phyloP scores from a whole-genome alignment of 2,888 invertebrate species.

The Habroteleia sp. region DNA sequence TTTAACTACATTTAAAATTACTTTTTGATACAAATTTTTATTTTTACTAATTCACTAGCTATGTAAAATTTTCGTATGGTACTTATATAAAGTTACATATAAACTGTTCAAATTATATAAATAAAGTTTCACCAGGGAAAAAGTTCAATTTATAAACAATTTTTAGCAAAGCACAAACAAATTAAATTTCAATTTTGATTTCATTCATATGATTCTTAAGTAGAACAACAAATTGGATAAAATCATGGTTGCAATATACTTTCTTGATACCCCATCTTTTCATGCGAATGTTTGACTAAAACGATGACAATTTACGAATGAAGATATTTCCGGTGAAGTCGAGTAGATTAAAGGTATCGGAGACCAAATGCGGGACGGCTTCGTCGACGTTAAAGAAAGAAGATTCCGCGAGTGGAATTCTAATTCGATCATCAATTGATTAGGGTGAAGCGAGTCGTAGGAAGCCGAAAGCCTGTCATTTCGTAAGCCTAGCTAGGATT shows the following conservation, averaged over 20 bases:
- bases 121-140: neutral
- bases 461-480: conserved; percentile 46
- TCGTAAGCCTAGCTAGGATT: conserved; percentile 48
- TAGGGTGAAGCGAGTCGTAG: conserved; percentile 49
- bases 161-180: conserved; percentile 20
- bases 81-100: no score
- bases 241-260: conserved; percentile 30
- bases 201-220: conserved; percentile 36
- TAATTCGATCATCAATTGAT: conserved; percentile 69
- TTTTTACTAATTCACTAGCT: no score
- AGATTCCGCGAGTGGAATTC: conserved; percentile 66
- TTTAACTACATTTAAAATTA: no score
- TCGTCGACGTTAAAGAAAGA: conserved; percentile 47
- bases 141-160: conserved; percentile 17
- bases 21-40: no score
- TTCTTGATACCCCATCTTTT: conserved; percentile 36
- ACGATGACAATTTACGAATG: conserved; percentile 63
- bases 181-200: conserved; percentile 22
- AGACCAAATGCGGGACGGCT: conserved; percentile 35
- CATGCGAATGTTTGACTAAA: conserved; percentile 50
- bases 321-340: conserved; percentile 59
- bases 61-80: no score
- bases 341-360: conserved; percentile 60
- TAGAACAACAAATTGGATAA: conserved; percentile 20
- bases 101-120: neutral